phyloP scores from a whole-genome alignment of 2,113 vertebrate genomes.

The Cavia porcellus region DNA sequence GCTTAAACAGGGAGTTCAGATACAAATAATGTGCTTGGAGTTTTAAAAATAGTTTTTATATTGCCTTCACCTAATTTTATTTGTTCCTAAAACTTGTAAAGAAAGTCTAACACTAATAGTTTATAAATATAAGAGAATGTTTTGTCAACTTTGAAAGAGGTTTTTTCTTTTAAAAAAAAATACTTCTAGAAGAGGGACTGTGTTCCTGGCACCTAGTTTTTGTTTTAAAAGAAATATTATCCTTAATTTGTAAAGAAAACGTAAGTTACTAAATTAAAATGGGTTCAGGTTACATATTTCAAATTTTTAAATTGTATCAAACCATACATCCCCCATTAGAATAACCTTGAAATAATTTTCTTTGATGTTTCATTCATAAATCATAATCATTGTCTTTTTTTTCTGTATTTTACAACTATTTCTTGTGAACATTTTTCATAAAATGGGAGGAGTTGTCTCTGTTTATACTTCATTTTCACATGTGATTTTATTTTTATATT shows the following conservation, averaged over 20 bases:
- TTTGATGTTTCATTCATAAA: conserved; percentile 76
- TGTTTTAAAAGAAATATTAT: conserved; percentile 40
- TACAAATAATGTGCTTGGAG: conserved; percentile 23
- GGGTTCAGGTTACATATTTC: conserved; percentile 41
- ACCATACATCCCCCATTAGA: conserved; percentile 59
- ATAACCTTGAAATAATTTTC: conserved; percentile 67
- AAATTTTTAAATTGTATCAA: conserved; percentile 59
- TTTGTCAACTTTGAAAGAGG: conserved; percentile 42
- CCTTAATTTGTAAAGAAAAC: conserved; percentile 65
- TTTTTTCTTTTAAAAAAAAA: conserved; percentile 6
- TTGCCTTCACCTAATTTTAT: conserved; percentile 64
- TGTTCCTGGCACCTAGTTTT: conserved; percentile 61
- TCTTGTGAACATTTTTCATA: conserved; percentile 70
- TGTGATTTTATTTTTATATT: conserved; percentile 82
- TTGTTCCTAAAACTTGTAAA: conserved; percentile 68
- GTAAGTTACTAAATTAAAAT: conserved; percentile 43
- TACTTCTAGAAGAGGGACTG: conserved; percentile 9
- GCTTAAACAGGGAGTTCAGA: conserved; percentile 40
- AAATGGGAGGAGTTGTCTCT: conserved; percentile 61
- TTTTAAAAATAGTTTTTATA: conserved; percentile 64
- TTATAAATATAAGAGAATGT: conserved; percentile 29
- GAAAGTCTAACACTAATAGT: conserved; percentile 30
- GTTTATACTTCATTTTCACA: conserved; percentile 82
- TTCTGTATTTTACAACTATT: conserved; percentile 83
- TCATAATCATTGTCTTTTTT: conserved; percentile 81